Base-by-base conservation (phyloP, 2,113 vertebrate species). In the Chitala chitala region DNA sequence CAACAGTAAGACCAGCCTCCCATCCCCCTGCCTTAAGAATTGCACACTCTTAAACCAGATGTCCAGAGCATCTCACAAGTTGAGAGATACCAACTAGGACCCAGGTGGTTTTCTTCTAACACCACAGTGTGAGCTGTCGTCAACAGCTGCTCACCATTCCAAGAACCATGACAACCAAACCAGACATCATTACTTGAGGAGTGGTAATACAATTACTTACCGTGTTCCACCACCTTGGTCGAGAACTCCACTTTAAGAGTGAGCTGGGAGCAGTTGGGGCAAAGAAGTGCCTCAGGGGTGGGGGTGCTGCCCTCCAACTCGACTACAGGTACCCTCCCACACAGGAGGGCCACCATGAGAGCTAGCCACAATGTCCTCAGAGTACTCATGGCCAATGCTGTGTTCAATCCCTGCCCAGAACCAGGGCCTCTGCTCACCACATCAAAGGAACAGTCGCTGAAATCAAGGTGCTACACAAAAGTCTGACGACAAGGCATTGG, bases 171-270 rank as follows among this genome's bases (percentile, higher is more conserved):
- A n/a, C n/a, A n/a, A n/a, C n/a, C n/a, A n/a, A n/a, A n/a, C n/a
- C 51, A 5, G 5, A 46, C 44, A 5, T 46, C 44, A 46, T 17
- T 0, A 2, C 29, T n/a, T 40, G 9, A 40, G n/a, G 2, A 40
- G 15, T 38, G 61, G 33, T 6, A 42, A 65, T 36, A 24, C 20
- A 20, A 33, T 59, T 26, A n/a, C 89, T 92, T 90, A 98, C 97
- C 97, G 44, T 96, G 92, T 80, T 98, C 94, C 73, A 99, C 95
- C 10, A 96, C 92, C 1, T 92, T 92, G 0, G 95, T 92, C 68
- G 94, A 94, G 84, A 98, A 99, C 69, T 96, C 97, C 86, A 99
- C 85, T 84, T 94, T 91, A 76, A 99, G 65, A 64, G 92, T 93
- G 71, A 96, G 85, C 69, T 84, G 89, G 26, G 97, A 93, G 83